A percentile compares a stretch with the other conserved stretches of the same genome.
phyloP scores from a whole-genome alignment of 2,888 invertebrate species.

The Antheraea assamensis region DNA sequence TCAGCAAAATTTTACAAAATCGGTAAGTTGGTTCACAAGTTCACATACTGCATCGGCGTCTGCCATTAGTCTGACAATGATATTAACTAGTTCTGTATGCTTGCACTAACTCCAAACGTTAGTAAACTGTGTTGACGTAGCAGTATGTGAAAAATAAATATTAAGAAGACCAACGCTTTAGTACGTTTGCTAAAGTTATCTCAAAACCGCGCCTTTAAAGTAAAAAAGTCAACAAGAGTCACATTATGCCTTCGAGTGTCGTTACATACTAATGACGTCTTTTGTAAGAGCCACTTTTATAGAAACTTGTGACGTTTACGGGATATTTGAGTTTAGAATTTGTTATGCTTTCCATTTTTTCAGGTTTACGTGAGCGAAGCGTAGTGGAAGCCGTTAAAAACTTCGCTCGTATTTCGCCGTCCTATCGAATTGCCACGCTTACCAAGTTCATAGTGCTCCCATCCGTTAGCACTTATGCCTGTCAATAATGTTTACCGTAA shows the following conservation, averaged over 20 bases:
- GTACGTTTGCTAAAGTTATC: conserved; percentile 77
- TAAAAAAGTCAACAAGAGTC: conserved; percentile 72
- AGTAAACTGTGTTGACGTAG: conserved; percentile 63
- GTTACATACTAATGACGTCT: conserved; percentile 38
- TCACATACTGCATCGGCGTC: conserved; percentile 21
- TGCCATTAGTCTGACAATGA: conserved; percentile 35
- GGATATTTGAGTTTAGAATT: conserved; percentile 16
- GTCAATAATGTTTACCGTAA: conserved; percentile 35
- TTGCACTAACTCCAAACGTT: conserved; percentile 53
- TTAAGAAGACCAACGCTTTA: conserved; percentile 51
- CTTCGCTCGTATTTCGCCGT: conserved; percentile 42
- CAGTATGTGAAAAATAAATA: conserved; percentile 76
- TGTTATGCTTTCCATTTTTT: conserved; percentile 17
- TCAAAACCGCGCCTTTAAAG: conserved; percentile 64
- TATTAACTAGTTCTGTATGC: conserved; percentile 47
- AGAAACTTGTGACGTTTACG: conserved; percentile 16
- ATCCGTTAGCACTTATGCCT: conserved; percentile 17
- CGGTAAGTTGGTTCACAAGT: conserved; percentile 4
- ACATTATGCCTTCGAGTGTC: conserved; percentile 64
- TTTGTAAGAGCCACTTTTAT: conserved; percentile 32
- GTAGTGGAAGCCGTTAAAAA: conserved; percentile 37
- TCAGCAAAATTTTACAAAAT: conserved; percentile 14
- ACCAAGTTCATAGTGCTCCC: conserved; percentile 33
- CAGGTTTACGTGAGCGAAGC: conserved; percentile 18
- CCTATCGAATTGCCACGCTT: conserved; percentile 43